Conservation (phyloP, 1,140 invertebrate species). For the Eumeta japonica region DNA sequence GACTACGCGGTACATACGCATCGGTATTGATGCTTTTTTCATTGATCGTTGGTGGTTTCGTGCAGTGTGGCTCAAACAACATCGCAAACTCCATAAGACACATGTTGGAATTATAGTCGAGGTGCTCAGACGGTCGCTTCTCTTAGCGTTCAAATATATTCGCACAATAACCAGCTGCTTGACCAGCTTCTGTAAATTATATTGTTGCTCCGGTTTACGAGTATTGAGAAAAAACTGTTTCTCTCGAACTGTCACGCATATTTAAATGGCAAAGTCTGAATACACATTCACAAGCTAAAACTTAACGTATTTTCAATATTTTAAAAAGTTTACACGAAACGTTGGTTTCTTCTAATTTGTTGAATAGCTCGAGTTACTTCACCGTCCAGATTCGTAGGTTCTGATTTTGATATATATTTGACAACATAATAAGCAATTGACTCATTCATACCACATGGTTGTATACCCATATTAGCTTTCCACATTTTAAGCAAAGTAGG, state of each 20-base stretch:
- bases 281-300: constrained; percentile 29
- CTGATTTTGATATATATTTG: constrained; percentile 40
- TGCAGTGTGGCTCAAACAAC: too few relatives aligned
- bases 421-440: constrained; percentile 39
- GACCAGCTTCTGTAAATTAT: constrained; percentile 22
- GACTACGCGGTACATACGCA: too few relatives aligned
- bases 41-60: too few relatives aligned
- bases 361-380: too few relatives aligned
- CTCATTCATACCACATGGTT: constrained; percentile 21
- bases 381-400: too few relatives aligned
- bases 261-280: constrained; percentile 30
- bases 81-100: too few relatives aligned
- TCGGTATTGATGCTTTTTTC: too few relatives aligned
- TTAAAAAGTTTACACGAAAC: constrained; percentile 27
- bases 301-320: constrained; percentile 16
- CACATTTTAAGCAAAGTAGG: constrained; percentile 10
- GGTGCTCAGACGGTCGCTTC: constrained; percentile 20
- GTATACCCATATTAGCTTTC: too few relatives aligned
- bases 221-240: constrained; percentile 28
- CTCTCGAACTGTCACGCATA: constrained; percentile 23
- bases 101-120: constrained; percentile 24
- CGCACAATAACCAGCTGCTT: constrained; percentile 18
- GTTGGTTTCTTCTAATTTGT: constrained; percentile 16
- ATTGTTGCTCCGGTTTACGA: constrained; percentile 29
- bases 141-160: constrained; percentile 39